Conservation (phyloP, 2,113 vertebrate genomes). For the Gambusia holbrooki region DNA sequence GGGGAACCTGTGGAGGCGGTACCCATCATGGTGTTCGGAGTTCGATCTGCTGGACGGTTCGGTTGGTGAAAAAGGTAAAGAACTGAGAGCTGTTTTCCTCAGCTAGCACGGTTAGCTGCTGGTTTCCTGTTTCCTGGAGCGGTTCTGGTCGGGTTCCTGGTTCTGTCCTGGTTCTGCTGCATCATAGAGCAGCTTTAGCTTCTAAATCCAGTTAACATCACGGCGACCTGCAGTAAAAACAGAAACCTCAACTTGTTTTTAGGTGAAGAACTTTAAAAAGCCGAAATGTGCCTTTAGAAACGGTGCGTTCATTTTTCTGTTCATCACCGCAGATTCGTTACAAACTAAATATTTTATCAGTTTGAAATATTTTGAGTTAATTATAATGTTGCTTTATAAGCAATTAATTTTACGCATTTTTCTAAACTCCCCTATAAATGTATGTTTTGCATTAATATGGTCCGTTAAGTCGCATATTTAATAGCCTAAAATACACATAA, state of each 20-base stretch:
- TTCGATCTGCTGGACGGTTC: slow-evolving; percentile 1
- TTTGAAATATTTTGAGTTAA: too few species aligned
- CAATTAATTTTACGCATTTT: too few species aligned
- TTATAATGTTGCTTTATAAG: too few species aligned
- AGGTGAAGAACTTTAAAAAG: not conserved
- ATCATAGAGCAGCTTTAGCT: not conserved
- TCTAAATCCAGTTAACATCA: not conserved
- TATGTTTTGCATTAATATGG: too few species aligned
- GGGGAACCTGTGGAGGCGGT: rapidly evolving
- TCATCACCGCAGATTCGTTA: too few species aligned
- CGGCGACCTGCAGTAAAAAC: not conserved
- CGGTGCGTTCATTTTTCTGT: too few species aligned
- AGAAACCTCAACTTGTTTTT: not conserved
- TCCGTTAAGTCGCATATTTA: too few species aligned
- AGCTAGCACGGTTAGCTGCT: slow-evolving; percentile 44
- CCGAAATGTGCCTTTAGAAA: not conserved
- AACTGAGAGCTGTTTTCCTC: slow-evolving; percentile 42
- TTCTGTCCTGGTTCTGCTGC: not conserved
- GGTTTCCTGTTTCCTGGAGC: slow-evolving; percentile 63
- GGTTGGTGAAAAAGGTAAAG: slow-evolving; percentile 3
- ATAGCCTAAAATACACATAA: too few species aligned
- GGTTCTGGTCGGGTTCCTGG: not conserved
- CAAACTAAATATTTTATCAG: too few species aligned
- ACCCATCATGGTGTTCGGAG: not conserved
- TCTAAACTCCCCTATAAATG: too few species aligned